Base-by-base conservation (phyloP, 2,797 vertebrate genomes). In the Siniperca scherzeri region DNA sequence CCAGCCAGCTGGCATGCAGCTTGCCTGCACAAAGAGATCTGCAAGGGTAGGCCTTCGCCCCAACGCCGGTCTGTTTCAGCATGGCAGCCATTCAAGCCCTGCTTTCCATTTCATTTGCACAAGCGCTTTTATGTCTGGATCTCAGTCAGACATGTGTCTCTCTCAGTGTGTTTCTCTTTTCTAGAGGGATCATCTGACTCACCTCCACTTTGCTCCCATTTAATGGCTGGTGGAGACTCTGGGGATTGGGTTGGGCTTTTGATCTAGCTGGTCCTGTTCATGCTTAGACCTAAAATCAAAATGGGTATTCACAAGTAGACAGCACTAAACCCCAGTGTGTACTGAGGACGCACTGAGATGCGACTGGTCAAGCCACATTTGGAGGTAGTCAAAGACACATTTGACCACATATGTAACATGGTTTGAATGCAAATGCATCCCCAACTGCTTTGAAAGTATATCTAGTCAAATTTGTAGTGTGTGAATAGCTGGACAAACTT, bases 1-100 rank as follows among this genome's bases (percentile, higher is more conserved):
- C 93, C 94, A 83, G 95, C 96, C 91, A 97, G 96, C 96, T 97
- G 96, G 96, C 95, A 91, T 87, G 91, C 93, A 89, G 79, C 78
- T 74, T 68, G 87, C 9, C 88, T 79, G 90, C 86, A 89, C 91
- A 94, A 95, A 93, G 90, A 90, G 90, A 78, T 64, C 67, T 40
- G 79, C 22, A 82, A 82, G 70, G 83, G 90, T 74, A 25, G 16
- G 50, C 21, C 84, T 87, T 89, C 71, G 90, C 82, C 93, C 91
- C 83, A 48, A 52, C 38, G 33, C 44, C 3, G n/a, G 85, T 90
- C 91, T 92, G 80, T 70, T 93, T 89, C 83, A 72, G 86, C 67
- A 82, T 57, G 83, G 78, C 87, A 89, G 92, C 77, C 86, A 80
- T 92, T 96, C 88, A 89, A 77, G 64, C 59, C 60, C 83, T 86